Evolutionary conservation across 2,888 invertebrate genomes (phyloP), one percentile per base, ranked within the genome.

Genomic region (Acronicta psi): DNA sequence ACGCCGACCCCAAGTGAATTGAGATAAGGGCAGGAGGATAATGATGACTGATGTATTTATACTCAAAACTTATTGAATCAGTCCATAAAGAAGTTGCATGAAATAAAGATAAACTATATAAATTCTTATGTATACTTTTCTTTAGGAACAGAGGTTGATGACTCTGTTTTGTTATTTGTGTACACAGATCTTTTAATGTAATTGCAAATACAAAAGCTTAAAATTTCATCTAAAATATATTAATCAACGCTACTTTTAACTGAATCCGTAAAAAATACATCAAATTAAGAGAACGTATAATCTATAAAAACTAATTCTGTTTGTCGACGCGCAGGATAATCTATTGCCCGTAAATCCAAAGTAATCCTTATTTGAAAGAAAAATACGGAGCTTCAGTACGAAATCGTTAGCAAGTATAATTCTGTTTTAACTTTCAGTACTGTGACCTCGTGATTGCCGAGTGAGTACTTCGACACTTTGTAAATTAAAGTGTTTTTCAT

Each of bases 391-490:
- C 37, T 43, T 20, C 31, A 41, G 25, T 58, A 37, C 17, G 31
- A 14, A 54, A 46, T 64, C 67, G 41, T 70, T 70, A 57, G 55
- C 58, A 69, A 69, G 53, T 73, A 45, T 20, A 69, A 69, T 55
- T 34, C 34, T 14, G 7, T 49, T 37, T 36, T 50, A 56, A 54
- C 23, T 54, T 57, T 47, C 25, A 54, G 37, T 58, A 46, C 44
- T 44, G 17, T 40, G 45, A 57, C 25, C 45, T 60, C 42, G 34
- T 37, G 34, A 36, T 34, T 58, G 17, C 40, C 4, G 10, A 49
- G 29, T 45, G 34, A 38, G 29, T 42, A 61, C 67, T 58, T 71
- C 52, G 49, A 61, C 67, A 61, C 61, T 69, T 69, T 41, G 45
- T 50, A 53, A 52, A 70, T 56, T 38, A 46, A 70, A 65, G 34